Conservation (phyloP, 2,113 vertebrate genomes). For the Melanotaenia duboulayi region DNA sequence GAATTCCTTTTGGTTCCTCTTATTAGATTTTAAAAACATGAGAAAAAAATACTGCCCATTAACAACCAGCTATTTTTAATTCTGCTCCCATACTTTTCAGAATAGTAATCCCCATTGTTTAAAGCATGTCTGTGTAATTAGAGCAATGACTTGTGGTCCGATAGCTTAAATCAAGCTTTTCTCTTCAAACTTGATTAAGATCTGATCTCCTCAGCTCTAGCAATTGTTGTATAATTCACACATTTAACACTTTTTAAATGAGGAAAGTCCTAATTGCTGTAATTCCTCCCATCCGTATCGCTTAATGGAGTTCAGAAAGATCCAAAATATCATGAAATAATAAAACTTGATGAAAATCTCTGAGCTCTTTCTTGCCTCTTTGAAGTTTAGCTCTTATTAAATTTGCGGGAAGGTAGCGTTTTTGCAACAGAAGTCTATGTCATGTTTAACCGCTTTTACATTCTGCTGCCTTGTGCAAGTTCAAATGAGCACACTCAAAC, state of each 20-base stretch:
- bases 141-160: slow-evolving; percentile 12
- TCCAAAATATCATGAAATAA: slow-evolving; percentile 37
- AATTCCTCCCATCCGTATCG: background rate
- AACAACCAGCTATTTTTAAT: background rate
- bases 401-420: too few species aligned
- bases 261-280: background rate
- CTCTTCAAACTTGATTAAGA: slow-evolving; percentile 1
- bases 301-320: slow-evolving; percentile 17
- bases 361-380: background rate
- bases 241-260: slow-evolving; percentile 30
- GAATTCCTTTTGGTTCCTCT: slow-evolving; percentile 9
- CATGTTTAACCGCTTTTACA: background rate
- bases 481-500: background rate
- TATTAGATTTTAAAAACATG: slow-evolving; percentile 13
- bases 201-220: slow-evolving; percentile 14
- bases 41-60: background rate
- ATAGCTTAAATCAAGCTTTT: slow-evolving; percentile 8
- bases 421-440: background rate
- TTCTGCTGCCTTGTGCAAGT: background rate
- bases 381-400: background rate
- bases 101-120: background rate
- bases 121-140: slow-evolving; percentile 22
- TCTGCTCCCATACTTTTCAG: background rate
- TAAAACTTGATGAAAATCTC: slow-evolving; percentile 32
- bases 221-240: slow-evolving; percentile 1